Evolutionary conservation across 2,888 invertebrate genomes (phyloP).

Genomic region (Diarsia dahlii): DNA sequence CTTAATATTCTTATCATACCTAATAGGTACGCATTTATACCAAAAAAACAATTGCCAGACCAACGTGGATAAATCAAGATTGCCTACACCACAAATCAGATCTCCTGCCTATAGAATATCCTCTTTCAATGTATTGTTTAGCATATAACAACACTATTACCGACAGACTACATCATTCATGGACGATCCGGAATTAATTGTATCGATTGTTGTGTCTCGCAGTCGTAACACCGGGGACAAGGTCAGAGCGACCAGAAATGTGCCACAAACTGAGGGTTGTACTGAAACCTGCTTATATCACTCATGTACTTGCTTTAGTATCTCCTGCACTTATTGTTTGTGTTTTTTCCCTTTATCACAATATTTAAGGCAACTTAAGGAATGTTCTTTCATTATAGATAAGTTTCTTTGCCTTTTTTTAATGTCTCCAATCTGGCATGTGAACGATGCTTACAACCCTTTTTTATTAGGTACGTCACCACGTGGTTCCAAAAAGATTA

Average conservation of each 20-base stretch:
- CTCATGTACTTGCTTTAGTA: background rate
- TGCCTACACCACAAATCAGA: background rate
- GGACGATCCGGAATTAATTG: slow-evolving; percentile 38
- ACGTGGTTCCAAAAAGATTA: background rate
- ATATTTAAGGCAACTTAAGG: background rate
- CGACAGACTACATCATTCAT: slow-evolving; percentile 42
- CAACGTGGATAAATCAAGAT: background rate
- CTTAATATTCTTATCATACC: background rate
- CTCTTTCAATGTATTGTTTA: background rate
- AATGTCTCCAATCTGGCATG: background rate
- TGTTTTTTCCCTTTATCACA: background rate
- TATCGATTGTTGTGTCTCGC: slow-evolving; percentile 39
- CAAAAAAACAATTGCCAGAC: background rate
- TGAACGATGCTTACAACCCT: background rate
- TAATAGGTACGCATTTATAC: too few species aligned
- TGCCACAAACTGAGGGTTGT: background rate
- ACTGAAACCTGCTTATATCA: background rate
- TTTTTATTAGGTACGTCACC: too few species aligned
- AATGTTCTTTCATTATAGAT: background rate
- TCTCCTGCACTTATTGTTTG: background rate
- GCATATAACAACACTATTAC: slow-evolving; percentile 20
- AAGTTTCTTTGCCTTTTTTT: background rate
- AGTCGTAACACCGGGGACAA: background rate
- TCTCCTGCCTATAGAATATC: background rate
- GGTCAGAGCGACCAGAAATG: slow-evolving; percentile 4